Evolutionary conservation across 1,140 invertebrate species (phyloP), one percentile per base, ranked within the genome.

Genomic region (Probaryconus sp.): DNA sequence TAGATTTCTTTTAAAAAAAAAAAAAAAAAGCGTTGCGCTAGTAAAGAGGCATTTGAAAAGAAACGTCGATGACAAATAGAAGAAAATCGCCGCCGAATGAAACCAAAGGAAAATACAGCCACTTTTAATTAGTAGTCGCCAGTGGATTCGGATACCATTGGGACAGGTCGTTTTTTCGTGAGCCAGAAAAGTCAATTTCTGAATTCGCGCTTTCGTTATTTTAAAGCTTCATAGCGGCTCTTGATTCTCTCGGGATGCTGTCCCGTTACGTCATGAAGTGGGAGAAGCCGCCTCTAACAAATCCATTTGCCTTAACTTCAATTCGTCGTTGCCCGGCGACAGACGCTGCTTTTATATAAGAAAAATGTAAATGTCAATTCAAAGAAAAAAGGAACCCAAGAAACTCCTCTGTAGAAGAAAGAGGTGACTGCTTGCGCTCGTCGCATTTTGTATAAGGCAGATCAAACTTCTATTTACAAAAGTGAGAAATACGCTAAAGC

Each of bases 391-490:
- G 28, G 40, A 48, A 10, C 6, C 7, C 14, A 50, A 37, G 30
- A 58, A 67, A 56, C 38, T 35, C 31, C 31, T 48, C 35, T 33
- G 31, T 16, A 21, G 18, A 38, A 28, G 21, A 42, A 50, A 11
- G 10, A 35, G 7, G 35, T 17, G 1, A 3, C 24, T 10, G 20
- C 9, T 14, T 30, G 21, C 1, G 53, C 1, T 51, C 37, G 48
- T 48, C 42, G 10, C 30, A 37, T 69, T 60, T 58, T 70, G 47
- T 56, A 70, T 61, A 45, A 45, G 21, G 26, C 67, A 61, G 47
- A 61, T 61, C 67, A 70, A 70, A 70, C 67, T 70, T 61, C 67
- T 55, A 70, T 70, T 70, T 70, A 70, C 24, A 48, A 51, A 70
- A 70, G 48, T 61, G 56, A 61, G 18, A 37, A 53, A 45, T 47